phyloP scores from a whole-genome alignment of 1,140 invertebrate species.

The Musca domestica region DNA sequence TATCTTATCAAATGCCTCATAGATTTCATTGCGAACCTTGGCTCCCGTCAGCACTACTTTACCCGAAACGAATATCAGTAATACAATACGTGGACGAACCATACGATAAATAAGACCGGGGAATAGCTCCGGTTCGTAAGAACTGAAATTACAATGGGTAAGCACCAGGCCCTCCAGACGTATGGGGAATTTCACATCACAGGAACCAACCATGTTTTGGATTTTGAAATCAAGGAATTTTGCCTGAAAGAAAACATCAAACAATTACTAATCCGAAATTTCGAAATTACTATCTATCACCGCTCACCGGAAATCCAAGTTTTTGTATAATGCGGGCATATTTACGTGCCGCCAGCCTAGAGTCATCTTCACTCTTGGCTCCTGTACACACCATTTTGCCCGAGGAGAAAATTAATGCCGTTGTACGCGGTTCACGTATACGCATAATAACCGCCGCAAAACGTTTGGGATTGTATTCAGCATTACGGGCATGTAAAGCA shows the following conservation, averaged over 20 bases:
- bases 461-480: conserved; percentile 99
- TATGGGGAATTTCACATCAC: conserved; percentile 99
- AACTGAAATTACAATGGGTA: conserved; percentile 97
- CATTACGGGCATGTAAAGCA: conserved; percentile 97
- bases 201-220: conserved; percentile 99
- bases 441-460: conserved; percentile 99
- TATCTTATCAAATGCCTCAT: conserved; percentile 99
- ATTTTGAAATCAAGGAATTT: conserved; percentile 99
- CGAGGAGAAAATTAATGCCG: conserved; percentile 97
- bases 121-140: conserved; percentile 92
- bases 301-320: conserved; percentile 83
- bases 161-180: conserved; percentile 94
- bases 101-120: conserved; percentile 99
- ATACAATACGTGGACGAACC: conserved; percentile 98
- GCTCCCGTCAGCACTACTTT: conserved; percentile 98
- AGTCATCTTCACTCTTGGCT: conserved; percentile 98
- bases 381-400: conserved; percentile 99
- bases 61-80: conserved; percentile 98
- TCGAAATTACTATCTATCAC: too few species aligned
- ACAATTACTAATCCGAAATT: too few species aligned
- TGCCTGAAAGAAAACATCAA: conserved; percentile 68
- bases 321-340: conserved; percentile 99
- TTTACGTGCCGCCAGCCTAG: conserved; percentile 93
- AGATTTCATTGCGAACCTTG: conserved; percentile 96
- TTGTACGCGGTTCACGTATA: conserved; percentile 97